Evolutionary conservation across 2,113 vertebrate genomes (phyloP).

Genomic region (Rhadina sibilatrix): DNA sequence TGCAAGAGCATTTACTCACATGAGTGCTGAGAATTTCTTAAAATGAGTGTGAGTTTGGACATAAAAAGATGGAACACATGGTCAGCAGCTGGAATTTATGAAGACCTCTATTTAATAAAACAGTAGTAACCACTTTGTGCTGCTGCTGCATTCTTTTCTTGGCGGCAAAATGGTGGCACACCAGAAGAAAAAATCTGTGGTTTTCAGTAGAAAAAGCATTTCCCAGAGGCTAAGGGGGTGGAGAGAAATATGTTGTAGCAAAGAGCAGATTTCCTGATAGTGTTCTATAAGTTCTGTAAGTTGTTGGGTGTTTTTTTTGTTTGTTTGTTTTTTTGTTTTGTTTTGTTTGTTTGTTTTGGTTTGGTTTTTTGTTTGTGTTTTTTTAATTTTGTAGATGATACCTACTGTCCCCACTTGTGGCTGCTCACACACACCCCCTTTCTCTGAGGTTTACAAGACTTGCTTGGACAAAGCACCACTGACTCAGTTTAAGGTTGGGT

Average conservation of each 20-base stretch:
- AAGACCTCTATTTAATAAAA: conserved; percentile 34
- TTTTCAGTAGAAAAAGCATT: conserved; percentile 25
- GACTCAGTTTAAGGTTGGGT: neutral
- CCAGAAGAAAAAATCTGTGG: neutral
- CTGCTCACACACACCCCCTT: neutral
- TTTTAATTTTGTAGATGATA: neutral
- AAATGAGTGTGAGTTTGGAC: neutral
- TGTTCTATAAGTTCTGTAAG: neutral
- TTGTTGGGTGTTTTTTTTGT: neutral
- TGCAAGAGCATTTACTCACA: neutral
- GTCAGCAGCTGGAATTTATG: neutral
- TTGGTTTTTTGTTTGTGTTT: too few relatives aligned
- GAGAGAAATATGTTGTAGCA: neutral
- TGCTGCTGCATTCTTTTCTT: neutral
- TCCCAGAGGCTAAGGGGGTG: neutral
- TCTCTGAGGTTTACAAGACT: neutral
- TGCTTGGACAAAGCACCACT: neutral
- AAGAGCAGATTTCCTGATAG: conserved; percentile 28
- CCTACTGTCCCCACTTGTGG: neutral
- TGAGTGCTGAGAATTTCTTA: neutral
- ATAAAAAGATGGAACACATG: conserved; percentile 1
- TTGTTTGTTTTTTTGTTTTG: too few relatives aligned
- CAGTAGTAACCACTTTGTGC: conserved; percentile 21
- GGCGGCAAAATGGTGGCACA: conserved; percentile 41
- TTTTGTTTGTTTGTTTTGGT: too few relatives aligned